Conservation (phyloP, 2,888 invertebrate species). For the Mesopsocus fuscifrons region DNA sequence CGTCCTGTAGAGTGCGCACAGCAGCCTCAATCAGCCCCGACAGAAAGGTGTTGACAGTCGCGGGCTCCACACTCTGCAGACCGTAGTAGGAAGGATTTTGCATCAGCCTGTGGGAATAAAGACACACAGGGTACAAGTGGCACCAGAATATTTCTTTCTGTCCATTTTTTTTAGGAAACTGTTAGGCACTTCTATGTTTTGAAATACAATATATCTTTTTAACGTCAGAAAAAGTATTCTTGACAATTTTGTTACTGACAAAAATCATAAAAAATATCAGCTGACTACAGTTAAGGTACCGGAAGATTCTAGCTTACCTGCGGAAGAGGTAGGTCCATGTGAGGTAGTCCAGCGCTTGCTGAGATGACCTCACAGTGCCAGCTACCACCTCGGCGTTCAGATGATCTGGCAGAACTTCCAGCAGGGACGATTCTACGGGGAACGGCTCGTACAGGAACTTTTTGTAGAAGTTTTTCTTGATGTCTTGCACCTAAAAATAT, state of each 20-base stretch:
- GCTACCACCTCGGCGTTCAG: constrained; percentile 94
- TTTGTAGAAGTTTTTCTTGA: constrained; percentile 97
- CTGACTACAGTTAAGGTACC: too few relatives aligned
- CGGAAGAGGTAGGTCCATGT: constrained; percentile 99
- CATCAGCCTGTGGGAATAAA: constrained; percentile 39
- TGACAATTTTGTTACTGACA: too few relatives aligned
- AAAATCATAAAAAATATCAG: too few relatives aligned
- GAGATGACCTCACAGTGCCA: constrained; percentile 82
- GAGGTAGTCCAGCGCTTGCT: constrained; percentile 87
- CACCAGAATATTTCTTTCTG: too few relatives aligned
- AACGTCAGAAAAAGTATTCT: too few relatives aligned
- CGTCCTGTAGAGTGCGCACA: constrained; percentile 45
- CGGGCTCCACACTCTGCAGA: constrained; percentile 47
- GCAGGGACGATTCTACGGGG: constrained; percentile 90
- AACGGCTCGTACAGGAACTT: constrained; percentile 98
- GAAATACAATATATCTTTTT: too few relatives aligned
- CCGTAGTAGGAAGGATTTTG: constrained; percentile 87
- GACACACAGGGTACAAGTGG: too few relatives aligned
- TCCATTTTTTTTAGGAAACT: too few relatives aligned
- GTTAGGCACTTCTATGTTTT: constrained; percentile 18
- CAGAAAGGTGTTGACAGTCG: constrained; percentile 52
- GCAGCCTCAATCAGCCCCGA: constrained; percentile 65
- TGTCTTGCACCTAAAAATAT: constrained; percentile 61
- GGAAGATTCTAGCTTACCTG: too few relatives aligned
- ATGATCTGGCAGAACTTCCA: constrained; percentile 86